Percentiles rank a stretch among this genome's conserved stretches.
Evolutionary conservation across 2,113 vertebrate genomes (phyloP).

Genomic region (Bostrychus sinensis): DNA sequence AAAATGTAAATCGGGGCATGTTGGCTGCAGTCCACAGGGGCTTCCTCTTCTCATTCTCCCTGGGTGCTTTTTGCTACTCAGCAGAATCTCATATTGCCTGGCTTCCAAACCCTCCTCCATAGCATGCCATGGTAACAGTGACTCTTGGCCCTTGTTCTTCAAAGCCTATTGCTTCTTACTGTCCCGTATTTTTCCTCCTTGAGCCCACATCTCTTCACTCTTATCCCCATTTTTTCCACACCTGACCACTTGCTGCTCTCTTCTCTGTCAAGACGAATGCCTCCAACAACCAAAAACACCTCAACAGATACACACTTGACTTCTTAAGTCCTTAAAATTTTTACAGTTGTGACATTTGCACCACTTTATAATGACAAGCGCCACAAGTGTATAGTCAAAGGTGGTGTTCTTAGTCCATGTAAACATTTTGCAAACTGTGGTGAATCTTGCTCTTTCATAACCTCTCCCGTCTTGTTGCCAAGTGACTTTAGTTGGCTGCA

Average conservation of each 20-base stretch:
- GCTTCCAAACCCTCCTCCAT: conserved; percentile 92
- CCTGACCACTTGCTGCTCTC: conserved; percentile 78
- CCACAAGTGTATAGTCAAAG: conserved; percentile 68
- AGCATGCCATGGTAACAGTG: conserved; percentile 96
- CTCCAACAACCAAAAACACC: conserved; percentile 64
- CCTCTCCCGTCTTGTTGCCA: conserved; percentile 73
- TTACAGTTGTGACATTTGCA: conserved; percentile 74
- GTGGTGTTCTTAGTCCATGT: conserved; percentile 60
- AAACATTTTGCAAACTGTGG: conserved; percentile 65
- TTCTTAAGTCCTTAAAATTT: conserved; percentile 48
- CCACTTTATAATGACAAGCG: conserved; percentile 66
- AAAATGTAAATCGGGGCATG: conserved; percentile 87
- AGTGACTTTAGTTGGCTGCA: conserved; percentile 77
- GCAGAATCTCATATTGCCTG: conserved; percentile 91
- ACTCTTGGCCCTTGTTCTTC: conserved; percentile 83
- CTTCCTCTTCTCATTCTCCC: conserved; percentile 82
- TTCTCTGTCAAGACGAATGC: conserved; percentile 76
- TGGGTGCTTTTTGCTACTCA: conserved; percentile 87
- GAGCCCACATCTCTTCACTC: conserved; percentile 78
- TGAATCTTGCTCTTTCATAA: conserved; percentile 79
- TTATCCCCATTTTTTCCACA: conserved; percentile 77
- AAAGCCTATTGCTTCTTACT: conserved; percentile 84
- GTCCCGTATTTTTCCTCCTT: conserved; percentile 72
- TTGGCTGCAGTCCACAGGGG: conserved; percentile 84
- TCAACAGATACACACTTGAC: conserved; percentile 58